Conservation (phyloP, 2,797 vertebrate species). For the Esox masquinongy region DNA sequence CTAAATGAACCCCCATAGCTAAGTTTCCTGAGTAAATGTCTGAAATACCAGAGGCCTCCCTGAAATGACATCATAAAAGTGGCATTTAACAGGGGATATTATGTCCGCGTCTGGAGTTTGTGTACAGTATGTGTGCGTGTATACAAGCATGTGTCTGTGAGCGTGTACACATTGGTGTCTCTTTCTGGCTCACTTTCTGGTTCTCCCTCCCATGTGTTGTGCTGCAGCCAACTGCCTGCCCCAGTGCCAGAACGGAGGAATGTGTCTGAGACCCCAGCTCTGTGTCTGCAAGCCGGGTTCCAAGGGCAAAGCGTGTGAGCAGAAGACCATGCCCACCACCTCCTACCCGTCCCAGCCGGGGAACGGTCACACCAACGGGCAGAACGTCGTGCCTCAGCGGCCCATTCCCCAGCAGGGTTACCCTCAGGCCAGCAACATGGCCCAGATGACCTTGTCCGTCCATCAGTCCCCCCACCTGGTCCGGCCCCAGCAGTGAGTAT, state of each 20-base stretch:
- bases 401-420: conserved; percentile 80
- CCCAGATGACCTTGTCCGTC: conserved; percentile 90
- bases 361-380: conserved; percentile 55
- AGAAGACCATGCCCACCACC: conserved; percentile 63
- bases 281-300: conserved; percentile 95
- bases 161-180: conserved; percentile 10
- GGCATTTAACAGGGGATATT: conserved; percentile 3
- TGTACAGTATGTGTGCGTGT: conserved; percentile 8
- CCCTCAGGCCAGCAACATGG: conserved; percentile 69
- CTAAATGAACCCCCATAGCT: not conserved
- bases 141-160: conserved; percentile 10
- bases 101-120: not conserved
- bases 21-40: conserved; percentile 11
- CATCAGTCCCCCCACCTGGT: conserved; percentile 81
- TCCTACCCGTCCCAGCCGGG: conserved; percentile 69
- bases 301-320: conserved; percentile 88
- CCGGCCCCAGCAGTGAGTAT: conserved; percentile 88
- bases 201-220: conserved; percentile 40
- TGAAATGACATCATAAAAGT: conserved; percentile 5
- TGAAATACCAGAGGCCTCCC: conserved; percentile 3
- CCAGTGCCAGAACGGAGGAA: conserved; percentile 94
- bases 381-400: conserved; percentile 73
- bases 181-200: conserved; percentile 21
- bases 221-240: conserved; percentile 90
- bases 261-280: conserved; percentile 93